Percentiles rank a stretch among this genome's conserved stretches.
phyloP scores from a whole-genome alignment of 1,140 invertebrate species.

The Anastrepha ludens region DNA sequence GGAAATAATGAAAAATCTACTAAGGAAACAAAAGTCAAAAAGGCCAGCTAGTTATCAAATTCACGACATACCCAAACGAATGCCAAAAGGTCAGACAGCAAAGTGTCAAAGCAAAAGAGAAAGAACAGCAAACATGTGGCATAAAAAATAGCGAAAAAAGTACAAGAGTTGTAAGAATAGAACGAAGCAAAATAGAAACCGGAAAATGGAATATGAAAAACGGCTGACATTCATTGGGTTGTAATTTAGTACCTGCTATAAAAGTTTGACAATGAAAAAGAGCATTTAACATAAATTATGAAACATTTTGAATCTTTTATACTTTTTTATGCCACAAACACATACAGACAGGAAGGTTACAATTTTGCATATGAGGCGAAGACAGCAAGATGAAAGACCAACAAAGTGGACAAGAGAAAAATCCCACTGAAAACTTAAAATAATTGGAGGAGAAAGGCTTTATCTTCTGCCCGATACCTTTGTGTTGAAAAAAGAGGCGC shows the following conservation, averaged over 20 bases:
- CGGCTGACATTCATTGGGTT: background rate
- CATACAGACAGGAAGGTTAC: background rate
- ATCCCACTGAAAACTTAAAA: background rate
- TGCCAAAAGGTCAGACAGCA: background rate
- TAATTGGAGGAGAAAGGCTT: background rate
- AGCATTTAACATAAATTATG: slow-evolving; percentile 37
- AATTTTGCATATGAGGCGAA: background rate
- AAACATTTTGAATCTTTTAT: slow-evolving; percentile 7
- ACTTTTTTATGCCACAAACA: background rate
- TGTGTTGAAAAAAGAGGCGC: slow-evolving; percentile 14
- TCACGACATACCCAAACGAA: background rate
- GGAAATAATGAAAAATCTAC: slow-evolving; percentile 20
- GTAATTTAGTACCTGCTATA: background rate
- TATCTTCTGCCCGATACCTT: background rate
- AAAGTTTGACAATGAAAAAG: background rate
- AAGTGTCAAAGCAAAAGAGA: background rate
- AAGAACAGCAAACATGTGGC: background rate
- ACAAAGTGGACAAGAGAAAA: background rate
- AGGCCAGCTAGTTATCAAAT: background rate
- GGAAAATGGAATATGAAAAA: background rate
- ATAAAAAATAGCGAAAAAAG: background rate
- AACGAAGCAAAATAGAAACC: background rate
- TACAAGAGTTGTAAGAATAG: background rate
- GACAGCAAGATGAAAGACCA: background rate
- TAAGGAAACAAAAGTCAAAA: background rate